Evolutionary conservation across 1,140 invertebrate genomes (phyloP), one percentile per base, ranked within the genome.

Genomic region (Bombus picipes): DNA sequence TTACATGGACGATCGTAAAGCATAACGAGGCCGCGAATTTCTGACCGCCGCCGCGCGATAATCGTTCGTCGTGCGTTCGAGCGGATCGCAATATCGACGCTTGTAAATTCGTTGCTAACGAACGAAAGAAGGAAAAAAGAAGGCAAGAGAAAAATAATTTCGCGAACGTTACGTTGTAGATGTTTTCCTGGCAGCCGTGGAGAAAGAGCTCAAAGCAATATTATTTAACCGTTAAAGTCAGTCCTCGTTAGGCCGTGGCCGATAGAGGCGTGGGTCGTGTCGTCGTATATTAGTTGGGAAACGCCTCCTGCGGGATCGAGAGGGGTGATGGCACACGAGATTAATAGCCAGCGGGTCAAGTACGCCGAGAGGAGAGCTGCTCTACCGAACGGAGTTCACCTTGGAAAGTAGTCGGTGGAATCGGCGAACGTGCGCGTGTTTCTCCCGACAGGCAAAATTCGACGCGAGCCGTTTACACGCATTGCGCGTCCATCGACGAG

Each of bases 181-280:
- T 43, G 77, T 41, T 53, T 43, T 41, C 32, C 37, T 39, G 57
- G n/a, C 53, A 53, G 41, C 28, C 71, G 73, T 71, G 79, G 72
- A 81, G 75, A 88, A 79, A 85, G 85, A 91, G 88, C 89, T 85
- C 82, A 68, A 59, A 82, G 87, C 88, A 92, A 92, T 93, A 93
- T 93, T 93, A 93, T 93, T 93, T 93, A 93, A 93, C 92, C 92
- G 92, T 93, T 93, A 93, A 93, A 93, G 92, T 93, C 92, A 92
- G 91, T 92, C 89, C 92, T 93, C 91, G 92, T 93, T 93, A 93
- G 91, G 81, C 72, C 82, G 79, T 86, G 88, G 83, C 89, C 92
- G 92, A 93, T 93, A 93, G 91, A 93, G 92, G 92, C 92, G 92
- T 93, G 92, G 88, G 92, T 90, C 90, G 91, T 91, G 92, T 92